Evolutionary conservation across 2,888 invertebrate genomes (phyloP).

Genomic region (Zygothrica quintamaculata): DNA sequence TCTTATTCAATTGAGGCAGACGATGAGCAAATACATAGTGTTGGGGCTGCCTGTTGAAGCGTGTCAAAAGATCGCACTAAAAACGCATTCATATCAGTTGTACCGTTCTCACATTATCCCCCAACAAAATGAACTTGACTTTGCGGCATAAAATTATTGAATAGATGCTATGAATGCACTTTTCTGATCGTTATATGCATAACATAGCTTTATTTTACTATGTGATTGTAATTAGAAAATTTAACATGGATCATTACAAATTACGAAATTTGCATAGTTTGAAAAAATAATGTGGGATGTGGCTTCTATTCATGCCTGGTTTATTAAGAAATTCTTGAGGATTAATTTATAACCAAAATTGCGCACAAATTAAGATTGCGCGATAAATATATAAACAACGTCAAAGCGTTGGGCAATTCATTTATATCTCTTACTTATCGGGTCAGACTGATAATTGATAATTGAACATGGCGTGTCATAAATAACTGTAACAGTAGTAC

Average conservation of each 20-base stretch:
- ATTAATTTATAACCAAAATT: slow-evolving; percentile 15
- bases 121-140: slow-evolving; percentile 32
- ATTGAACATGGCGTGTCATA: too few species aligned
- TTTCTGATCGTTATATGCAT: slow-evolving; percentile 15
- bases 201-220: slow-evolving; percentile 49
- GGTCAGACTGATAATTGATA: too few species aligned
- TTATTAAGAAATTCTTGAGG: slow-evolving; percentile 11
- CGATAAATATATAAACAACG: too few species aligned
- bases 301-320: slow-evolving; percentile 9
- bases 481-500: too few species aligned
- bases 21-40: slow-evolving; percentile 30
- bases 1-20: slow-evolving; percentile 60
- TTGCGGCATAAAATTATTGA: slow-evolving; percentile 11
- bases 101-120: slow-evolving; percentile 5
- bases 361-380: slow-evolving; percentile 3
- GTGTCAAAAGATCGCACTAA: slow-evolving; percentile 72
- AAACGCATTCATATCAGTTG: slow-evolving; percentile 56
- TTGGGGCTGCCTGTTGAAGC: slow-evolving; percentile 46
- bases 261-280: slow-evolving; percentile 55
- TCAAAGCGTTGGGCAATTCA: background rate
- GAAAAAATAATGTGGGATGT: slow-evolving; percentile 12
- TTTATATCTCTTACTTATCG: too few species aligned
- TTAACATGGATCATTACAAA: slow-evolving; percentile 53
- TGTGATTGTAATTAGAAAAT: slow-evolving; percentile 57
- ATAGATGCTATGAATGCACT: slow-evolving; percentile 9